Conservation (phyloP, 2,113 vertebrate species). For the Sakesphorus luctuosus region DNA sequence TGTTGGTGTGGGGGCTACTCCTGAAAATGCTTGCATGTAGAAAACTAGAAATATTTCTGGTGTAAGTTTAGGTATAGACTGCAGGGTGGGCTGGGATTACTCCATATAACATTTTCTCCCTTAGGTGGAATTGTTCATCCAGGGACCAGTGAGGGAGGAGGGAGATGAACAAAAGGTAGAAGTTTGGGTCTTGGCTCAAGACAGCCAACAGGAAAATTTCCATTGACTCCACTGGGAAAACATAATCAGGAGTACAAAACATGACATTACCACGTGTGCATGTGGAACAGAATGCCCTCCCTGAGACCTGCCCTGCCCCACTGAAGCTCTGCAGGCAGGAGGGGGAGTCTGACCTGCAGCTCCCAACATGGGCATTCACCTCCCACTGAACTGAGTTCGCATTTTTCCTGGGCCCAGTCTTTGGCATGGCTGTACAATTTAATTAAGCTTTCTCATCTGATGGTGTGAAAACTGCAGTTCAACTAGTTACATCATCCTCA, state of each 20-base stretch:
- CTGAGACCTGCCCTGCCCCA: background rate
- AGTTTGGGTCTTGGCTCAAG: background rate
- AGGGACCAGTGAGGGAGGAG: background rate
- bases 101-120: background rate
- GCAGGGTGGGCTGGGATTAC: background rate
- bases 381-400: background rate
- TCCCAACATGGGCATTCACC: background rate
- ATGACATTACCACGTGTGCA: accelerated
- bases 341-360: background rate
- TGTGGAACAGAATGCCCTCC: background rate
- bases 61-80: background rate
- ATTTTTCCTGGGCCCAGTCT: background rate
- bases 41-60: background rate
- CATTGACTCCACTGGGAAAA: background rate
- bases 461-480: background rate
- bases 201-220: background rate
- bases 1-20: accelerated
- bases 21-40: background rate
- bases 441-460: background rate
- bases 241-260: background rate
- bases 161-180: background rate
- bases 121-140: background rate
- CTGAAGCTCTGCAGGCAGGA: accelerated
- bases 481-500: background rate
- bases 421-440: background rate